Evolutionary conservation across 2,797 vertebrate species (phyloP), one percentile per base, ranked within the genome.

Genomic region (Phataginus tetradactyla): DNA sequence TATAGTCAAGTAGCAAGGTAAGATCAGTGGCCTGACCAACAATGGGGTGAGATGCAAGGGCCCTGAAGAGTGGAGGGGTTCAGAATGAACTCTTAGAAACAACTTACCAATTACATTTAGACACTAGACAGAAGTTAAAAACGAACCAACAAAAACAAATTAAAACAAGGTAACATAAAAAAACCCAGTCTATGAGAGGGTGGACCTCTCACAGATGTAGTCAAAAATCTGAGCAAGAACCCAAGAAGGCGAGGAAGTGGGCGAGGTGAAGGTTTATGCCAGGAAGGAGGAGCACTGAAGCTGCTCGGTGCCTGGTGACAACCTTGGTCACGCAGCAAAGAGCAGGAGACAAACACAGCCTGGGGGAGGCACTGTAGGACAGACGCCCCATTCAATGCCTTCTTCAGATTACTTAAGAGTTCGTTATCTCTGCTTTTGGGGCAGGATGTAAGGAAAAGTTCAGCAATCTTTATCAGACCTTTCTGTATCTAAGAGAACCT

Each of bases 131-230:
- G 80, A 90, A 55, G 68, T 7, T 20, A 42, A 59, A 81, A 71
- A 75, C 51, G 23, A 29, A 68, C 45, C n/a, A 45, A 57, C 21
- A n/a, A 42, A 64, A 45, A 51, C 29, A 69, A 25, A 59, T 45
- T 10, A 10, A 63, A 45, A 66, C 7, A 55, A 45, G 49, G 39
- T 66, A 59, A 84, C 90, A 57, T 4, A 53, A 11, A 69, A 4
- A 53, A 37, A 37, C 7, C 64, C 90, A 92, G 91, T 78, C 94
- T 74, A 78, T 34, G 84, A 90, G 32, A 78, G 80, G 49, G 32
- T 2, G 17, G 63, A 14, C 45, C 88, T 80, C 72, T 74, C 92
- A 79, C 11, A 83, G 96, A 87, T 21, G 64, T 3, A 32, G 55
- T 15, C 0, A 10, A 39, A 61, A 59, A 53, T 20, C 10, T 6